Base-by-base conservation (phyloP, 2,888 invertebrate species). In the Podotricha telesiphe region DNA sequence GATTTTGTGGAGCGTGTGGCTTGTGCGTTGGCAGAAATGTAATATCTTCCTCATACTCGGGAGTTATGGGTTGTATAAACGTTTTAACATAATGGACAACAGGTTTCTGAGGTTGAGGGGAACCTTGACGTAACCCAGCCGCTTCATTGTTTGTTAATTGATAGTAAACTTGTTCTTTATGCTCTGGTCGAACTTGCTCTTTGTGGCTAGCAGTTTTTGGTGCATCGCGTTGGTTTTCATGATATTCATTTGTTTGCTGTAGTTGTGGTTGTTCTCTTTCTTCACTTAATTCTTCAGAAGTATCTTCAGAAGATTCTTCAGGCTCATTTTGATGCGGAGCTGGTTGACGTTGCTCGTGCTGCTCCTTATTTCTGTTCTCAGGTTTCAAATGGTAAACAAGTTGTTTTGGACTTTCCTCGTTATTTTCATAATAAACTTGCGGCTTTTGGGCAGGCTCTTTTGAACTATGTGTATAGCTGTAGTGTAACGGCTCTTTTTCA, bases 11-110 rank as follows among this genome's bases (percentile, higher is more conserved):
- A 20, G 83, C 85, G 47, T 76, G 77, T n/a, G 80, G 73, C 45
- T 78, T 80, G n/a, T 83, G 80, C 2, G 78, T 72, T 3, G 82
- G 82, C 7, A 82, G 53, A 53, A 86, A 73, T 28, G 78, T 79
- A 65, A 89, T 84, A 68, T 89, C 82, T 75, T 87, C 86, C 74
- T 89, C 87, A 71, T 86, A 86, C 73, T 89, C 81, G 17, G 79
- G 85, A 8, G 80, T 78, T 72, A 85, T 76, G 13, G 84, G 80
- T 58, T 84, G 81, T 55, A 81, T 73, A 40, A 78, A 72, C 51
- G 72, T 80, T 63, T 76, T 77, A n/a, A 76, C 76, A 19, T 79
- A 75, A 70, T 76, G 74, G 42, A 59, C 59, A 6, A 76, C 73
- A 17, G 56, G 56, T 20, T 63, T 63, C 10, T 28, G 17, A 20